phyloP scores from a whole-genome alignment of 1,140 invertebrate species.

The Rhagoletis pomonella region DNA sequence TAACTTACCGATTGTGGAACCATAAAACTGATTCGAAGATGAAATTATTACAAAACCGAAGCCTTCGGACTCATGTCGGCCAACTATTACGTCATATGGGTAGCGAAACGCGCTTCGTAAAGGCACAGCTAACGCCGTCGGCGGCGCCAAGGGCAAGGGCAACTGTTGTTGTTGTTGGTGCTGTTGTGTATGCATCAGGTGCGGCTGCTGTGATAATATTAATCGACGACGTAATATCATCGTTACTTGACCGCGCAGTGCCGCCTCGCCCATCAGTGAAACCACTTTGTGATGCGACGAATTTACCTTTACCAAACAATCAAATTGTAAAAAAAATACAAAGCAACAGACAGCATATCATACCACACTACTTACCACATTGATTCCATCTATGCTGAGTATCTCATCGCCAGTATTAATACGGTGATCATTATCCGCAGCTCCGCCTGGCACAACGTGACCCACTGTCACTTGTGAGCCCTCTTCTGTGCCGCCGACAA shows the following conservation, averaged over 20 bases:
- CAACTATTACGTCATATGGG: slow-evolving; percentile 91
- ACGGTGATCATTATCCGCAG: slow-evolving; percentile 90
- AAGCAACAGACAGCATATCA: neutral
- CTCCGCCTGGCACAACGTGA: slow-evolving; percentile 93
- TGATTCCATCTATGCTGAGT: slow-evolving; percentile 87
- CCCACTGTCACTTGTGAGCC: slow-evolving; percentile 96
- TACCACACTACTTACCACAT: slow-evolving; percentile 76
- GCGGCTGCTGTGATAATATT: slow-evolving; percentile 65
- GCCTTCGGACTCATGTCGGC: slow-evolving; percentile 93
- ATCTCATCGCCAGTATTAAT: slow-evolving; percentile 93
- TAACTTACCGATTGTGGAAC: slow-evolving; percentile 90
- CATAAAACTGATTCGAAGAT: slow-evolving; percentile 85
- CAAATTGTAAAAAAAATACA: neutral
- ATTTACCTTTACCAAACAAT: slow-evolving; percentile 76
- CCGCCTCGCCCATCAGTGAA: slow-evolving; percentile 89
- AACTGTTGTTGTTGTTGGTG: slow-evolving; percentile 57
- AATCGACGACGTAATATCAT: slow-evolving; percentile 81
- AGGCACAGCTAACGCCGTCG: slow-evolving; percentile 47
- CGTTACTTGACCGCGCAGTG: slow-evolving; percentile 83
- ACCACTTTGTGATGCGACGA: slow-evolving; percentile 93
- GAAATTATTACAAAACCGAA: slow-evolving; percentile 99
- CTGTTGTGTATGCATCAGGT: slow-evolving; percentile 37
- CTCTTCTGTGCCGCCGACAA: slow-evolving; percentile 99
- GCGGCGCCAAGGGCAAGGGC: slow-evolving; percentile 59
- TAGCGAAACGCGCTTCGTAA: slow-evolving; percentile 71